Percentiles rank a stretch among this genome's conserved stretches.
These are phyloP conservation scores for Meriones psammophilus DNA, from an alignment of 2,797 vertebrate genomes.

Conservation along the genomic window DNA sequence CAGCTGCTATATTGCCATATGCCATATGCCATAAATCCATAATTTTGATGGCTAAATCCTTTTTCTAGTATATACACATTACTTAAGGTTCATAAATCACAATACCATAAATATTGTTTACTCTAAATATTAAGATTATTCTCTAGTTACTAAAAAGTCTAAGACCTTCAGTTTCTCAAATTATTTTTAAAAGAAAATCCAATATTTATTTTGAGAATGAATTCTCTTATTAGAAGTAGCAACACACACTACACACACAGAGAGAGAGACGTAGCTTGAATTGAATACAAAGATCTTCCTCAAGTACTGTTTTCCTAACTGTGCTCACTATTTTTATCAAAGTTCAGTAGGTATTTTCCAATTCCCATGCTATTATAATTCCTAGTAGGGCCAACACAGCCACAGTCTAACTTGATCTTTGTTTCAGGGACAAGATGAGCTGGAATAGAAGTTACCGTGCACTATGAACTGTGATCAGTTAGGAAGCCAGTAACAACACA, in stretches of 20 bases:
- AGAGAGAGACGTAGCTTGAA: neutral
- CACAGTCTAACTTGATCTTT: conserved; percentile 12
- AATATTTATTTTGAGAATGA: neutral
- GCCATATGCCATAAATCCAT: conserved; percentile 10
- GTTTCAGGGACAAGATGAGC: conserved; percentile 33
- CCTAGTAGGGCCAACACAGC: neutral
- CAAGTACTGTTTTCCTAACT: conserved; percentile 49
- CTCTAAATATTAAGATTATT: conserved; percentile 43
- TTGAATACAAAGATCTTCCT: neutral
- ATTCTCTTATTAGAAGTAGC: neutral
- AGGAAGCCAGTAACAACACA: neutral
- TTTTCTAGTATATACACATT: conserved; percentile 4
- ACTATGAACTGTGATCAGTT: neutral
- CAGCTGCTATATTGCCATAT: neutral
- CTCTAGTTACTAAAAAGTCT: neutral
- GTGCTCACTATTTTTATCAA: neutral
- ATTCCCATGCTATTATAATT: conserved; percentile 32
- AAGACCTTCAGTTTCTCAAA: neutral
- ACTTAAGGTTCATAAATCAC: neutral
- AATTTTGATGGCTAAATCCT: conserved; percentile 3
- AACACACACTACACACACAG: neutral
- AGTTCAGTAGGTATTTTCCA: conserved; percentile 41
- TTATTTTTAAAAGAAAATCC: neutral
- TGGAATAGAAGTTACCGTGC: conserved; percentile 26
- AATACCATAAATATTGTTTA: neutral